phyloP scores from a whole-genome alignment of 1,140 invertebrate species.

The Sarcophaga bullata region DNA sequence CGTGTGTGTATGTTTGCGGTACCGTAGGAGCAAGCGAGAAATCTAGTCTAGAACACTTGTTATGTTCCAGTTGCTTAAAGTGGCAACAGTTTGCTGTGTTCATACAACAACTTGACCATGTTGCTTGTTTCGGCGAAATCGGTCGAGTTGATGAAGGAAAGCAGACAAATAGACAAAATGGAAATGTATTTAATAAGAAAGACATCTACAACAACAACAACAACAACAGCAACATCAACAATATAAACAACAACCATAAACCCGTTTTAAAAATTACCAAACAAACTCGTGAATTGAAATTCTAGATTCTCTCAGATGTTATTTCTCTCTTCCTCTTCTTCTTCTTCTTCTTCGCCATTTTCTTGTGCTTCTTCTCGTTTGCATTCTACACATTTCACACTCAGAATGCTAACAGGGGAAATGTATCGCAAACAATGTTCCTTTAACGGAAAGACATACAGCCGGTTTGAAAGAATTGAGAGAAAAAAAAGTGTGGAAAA shows the following conservation, averaged over 20 bases:
- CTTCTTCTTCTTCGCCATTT: not conserved
- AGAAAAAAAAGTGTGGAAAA: no score
- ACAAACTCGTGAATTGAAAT: not conserved
- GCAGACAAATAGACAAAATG: not conserved
- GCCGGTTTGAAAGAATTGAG: not conserved
- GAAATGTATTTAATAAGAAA: not conserved
- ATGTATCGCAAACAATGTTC: not conserved
- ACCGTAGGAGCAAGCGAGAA: not conserved
- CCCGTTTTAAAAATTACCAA: not conserved
- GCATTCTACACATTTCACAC: not conserved
- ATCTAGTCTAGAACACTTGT: slow-evolving; percentile 17
- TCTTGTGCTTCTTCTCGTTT: not conserved
- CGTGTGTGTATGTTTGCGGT: no score
- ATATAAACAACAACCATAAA: not conserved
- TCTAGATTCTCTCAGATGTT: no score
- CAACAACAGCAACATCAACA: not conserved
- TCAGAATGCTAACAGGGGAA: not conserved
- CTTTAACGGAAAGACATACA: slow-evolving; percentile 12
- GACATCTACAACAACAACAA: not conserved
- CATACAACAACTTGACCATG: not conserved
- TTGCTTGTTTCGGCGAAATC: not conserved
- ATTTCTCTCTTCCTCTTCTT: not conserved
- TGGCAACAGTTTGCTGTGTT: not conserved
- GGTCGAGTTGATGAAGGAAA: not conserved
- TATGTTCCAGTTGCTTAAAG: slow-evolving; percentile 7